Evolutionary conservation across 2,888 invertebrate genomes (phyloP).

Genomic region (Sminthurinus aureus): DNA sequence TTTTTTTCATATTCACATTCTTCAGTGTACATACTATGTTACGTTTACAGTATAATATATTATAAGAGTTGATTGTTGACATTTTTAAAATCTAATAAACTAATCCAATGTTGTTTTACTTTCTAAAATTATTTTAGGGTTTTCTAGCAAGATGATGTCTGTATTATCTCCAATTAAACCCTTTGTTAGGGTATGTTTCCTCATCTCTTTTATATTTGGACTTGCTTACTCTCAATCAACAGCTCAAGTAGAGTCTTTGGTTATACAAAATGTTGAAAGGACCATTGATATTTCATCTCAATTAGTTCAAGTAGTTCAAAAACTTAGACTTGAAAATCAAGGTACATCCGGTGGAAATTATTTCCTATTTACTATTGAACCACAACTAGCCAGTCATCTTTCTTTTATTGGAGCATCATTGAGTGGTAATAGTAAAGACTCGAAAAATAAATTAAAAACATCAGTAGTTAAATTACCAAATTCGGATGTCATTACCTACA

Average conservation of each 20-base stretch:
- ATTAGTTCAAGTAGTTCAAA: conserved; percentile 81
- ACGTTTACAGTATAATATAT: not conserved
- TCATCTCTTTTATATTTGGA: not conserved
- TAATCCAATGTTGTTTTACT: not conserved
- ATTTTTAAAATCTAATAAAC: not conserved
- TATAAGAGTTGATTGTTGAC: not conserved
- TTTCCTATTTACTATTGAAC: conserved; percentile 77
- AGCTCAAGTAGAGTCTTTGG: conserved; percentile 59
- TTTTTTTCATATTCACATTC: not conserved
- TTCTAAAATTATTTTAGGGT: not conserved
- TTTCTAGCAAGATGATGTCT: not conserved
- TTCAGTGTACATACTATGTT: not conserved
- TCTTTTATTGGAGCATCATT: conserved; percentile 74
- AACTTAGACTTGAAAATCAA: conserved; percentile 83
- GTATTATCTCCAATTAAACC: not conserved
- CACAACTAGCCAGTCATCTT: conserved; percentile 70
- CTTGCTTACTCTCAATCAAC: conserved; percentile 18
- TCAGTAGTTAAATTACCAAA: conserved; percentile 44
- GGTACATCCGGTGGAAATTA: conserved; percentile 75
- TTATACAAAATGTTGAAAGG: conserved; percentile 77
- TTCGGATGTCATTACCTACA: conserved; percentile 44
- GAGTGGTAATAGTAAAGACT: conserved; percentile 35
- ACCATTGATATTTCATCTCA: conserved; percentile 87
- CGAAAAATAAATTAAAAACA: conserved; percentile 44
- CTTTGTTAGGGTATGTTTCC: not conserved